Base-by-base conservation (phyloP, 2,797 vertebrate species). In the Sebastiscus albofasciatus region DNA sequence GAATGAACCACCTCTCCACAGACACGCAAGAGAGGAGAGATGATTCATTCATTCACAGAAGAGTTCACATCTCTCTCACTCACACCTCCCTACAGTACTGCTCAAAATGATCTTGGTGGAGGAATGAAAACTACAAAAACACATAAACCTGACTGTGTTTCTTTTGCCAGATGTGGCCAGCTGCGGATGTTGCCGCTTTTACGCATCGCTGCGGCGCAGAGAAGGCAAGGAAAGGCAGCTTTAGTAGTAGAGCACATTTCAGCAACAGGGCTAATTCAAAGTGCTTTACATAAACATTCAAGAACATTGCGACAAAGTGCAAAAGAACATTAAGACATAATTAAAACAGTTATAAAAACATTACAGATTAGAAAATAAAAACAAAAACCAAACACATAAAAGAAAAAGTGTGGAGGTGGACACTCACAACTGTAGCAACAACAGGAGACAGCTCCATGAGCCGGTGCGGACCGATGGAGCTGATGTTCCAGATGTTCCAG, bases 401-500 rank as follows among this genome's bases (percentile, higher is more conserved):
- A 46, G 8, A 18, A 46, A 6, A 20, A 52, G 66, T 3, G 10
- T 29, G 27, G 27, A 6, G 8, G 0, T 1, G 29, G 42, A 13
- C 5, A 90, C 93, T 94, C 67, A 94, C 94, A 73, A 80, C 54
- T 76, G 93, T 92, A 16, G 92, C 20, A 3, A 68, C 80, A 1
- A 68, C 80, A 1, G 93, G 89, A 29, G 90, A 69, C 73, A 93
- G 83, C 68, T 94, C 92, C 88, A 92, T 64, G 46, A 92, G 88
- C 76, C 89, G 88, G 72, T 92, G 88, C 52, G 88, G 83, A 33
- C 80, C 79, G 82, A 91, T 89, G 80, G 92, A 90, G 88, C 90
- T 95, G 80, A 93, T 88, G 84, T 93, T 93, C 93, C 93, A 93
- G 80, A 93, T 88, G 84, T 93, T 93, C 93, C 93, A 93, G 34